phyloP scores from a whole-genome alignment of 2,113 vertebrate species.

The Calidris pugnax region DNA sequence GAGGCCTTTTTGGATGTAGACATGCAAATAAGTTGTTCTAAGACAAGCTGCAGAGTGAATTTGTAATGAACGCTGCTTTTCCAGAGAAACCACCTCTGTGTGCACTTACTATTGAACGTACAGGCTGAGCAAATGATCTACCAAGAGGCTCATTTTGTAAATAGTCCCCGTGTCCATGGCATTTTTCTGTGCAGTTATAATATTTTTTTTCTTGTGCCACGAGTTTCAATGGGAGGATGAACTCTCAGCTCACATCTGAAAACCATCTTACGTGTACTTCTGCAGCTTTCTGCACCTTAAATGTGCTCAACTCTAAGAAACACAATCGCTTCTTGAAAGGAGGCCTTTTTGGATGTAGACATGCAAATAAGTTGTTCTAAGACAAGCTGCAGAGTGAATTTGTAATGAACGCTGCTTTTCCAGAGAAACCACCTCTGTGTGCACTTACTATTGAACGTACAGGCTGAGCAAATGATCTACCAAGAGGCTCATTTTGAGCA shows the following conservation, averaged over 20 bases:
- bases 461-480: neutral
- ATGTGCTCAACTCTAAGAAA: neutral
- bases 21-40: neutral
- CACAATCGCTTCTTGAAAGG: neutral
- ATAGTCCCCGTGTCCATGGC: too few relatives aligned
- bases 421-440: neutral
- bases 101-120: neutral
- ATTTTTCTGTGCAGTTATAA: too few relatives aligned
- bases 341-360: neutral
- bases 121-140: neutral
- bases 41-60: neutral
- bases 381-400: neutral
- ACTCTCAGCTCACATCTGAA: too few relatives aligned
- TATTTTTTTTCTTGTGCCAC: too few relatives aligned
- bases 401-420: neutral
- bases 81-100: neutral
- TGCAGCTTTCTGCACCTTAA: neutral
- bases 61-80: neutral
- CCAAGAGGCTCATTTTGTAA: neutral
- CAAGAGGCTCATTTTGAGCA: neutral
- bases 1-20: neutral
- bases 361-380: neutral
- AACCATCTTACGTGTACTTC: neutral
- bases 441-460: neutral
- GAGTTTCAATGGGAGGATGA: too few relatives aligned